Evolutionary conservation across 64 coral and sea anemone genomes (phyloP).

Genomic region (Stylophora pistillata): DNA sequence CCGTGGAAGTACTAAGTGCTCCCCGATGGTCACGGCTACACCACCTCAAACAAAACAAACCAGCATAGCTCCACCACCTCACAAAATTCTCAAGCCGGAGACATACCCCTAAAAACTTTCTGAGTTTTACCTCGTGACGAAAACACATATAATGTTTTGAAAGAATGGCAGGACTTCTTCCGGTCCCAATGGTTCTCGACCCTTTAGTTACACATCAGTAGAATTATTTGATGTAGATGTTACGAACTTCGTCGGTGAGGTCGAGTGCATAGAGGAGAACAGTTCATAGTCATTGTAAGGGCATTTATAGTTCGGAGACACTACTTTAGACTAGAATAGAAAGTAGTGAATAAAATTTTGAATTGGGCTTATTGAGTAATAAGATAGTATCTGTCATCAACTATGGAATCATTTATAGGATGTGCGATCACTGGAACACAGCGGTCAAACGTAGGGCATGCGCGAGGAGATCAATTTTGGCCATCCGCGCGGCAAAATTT

Average conservation of each 20-base stretch:
- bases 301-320: background rate
- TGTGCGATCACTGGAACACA: no score
- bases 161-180: background rate
- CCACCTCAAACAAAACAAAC: background rate
- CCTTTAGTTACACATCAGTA: no score
- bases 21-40: background rate
- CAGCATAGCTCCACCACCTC: background rate
- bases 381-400: background rate
- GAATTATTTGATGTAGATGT: no score
- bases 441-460: no score
- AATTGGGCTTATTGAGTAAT: background rate
- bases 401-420: background rate
- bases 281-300: background rate
- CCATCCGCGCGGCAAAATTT: no score
- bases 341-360: background rate
- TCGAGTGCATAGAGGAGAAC: no score
- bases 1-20: background rate
- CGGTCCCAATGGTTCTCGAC: no score
- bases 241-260: no score
- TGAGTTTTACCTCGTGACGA: background rate
- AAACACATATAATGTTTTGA: background rate
- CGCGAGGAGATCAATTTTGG: no score
- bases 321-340: background rate
- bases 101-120: background rate
- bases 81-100: no score